Conservation (phyloP, 2,113 vertebrate species). For the Diadophis punctatus region DNA sequence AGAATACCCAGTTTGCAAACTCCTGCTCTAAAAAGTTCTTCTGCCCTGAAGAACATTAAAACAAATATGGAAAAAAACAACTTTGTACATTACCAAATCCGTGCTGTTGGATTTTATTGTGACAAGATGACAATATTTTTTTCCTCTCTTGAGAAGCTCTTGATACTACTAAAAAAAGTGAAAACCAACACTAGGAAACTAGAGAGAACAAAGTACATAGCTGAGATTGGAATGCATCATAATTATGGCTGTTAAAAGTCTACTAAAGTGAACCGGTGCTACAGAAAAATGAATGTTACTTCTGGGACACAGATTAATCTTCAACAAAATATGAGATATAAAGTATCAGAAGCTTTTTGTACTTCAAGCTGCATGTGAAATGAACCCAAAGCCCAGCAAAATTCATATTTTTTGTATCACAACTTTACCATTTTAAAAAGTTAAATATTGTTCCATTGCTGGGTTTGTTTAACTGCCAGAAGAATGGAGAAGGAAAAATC, state of each 20-base stretch:
- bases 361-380: background rate
- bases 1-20: background rate
- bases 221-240: slow-evolving; percentile 44
- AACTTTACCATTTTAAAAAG: background rate
- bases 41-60: background rate
- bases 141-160: slow-evolving; percentile 34
- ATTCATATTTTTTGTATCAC: background rate
- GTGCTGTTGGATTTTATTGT: slow-evolving; percentile 34
- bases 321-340: slow-evolving; percentile 5
- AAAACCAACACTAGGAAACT: slow-evolving; percentile 29
- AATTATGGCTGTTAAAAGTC: slow-evolving; percentile 67
- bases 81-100: slow-evolving; percentile 54
- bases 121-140: slow-evolving; percentile 3
- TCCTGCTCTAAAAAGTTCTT: background rate
- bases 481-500: background rate
- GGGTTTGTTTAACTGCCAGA: background rate
- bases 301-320: slow-evolving; percentile 21
- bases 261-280: slow-evolving; percentile 42
- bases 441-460: background rate
- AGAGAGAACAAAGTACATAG: slow-evolving; percentile 71
- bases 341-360: slow-evolving; percentile 20
- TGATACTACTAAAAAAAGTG: background rate
- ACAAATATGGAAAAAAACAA: slow-evolving; percentile 18
- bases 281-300: slow-evolving; percentile 28
- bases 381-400: background rate